These are phyloP conservation scores for Pygoscelis adeliae DNA, from an alignment of 2,113 vertebrate genomes.

Conservation along the genomic window DNA sequence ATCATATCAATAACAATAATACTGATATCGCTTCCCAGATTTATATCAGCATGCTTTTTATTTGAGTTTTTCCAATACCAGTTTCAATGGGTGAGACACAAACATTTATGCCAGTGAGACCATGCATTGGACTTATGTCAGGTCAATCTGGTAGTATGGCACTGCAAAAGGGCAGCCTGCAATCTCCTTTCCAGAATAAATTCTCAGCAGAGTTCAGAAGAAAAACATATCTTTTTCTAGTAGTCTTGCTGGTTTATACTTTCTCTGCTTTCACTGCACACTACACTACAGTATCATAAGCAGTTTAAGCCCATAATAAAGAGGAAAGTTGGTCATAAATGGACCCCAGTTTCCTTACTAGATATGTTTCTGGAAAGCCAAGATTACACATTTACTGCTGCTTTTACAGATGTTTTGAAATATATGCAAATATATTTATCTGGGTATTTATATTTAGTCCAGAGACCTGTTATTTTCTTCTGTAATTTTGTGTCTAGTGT, in stretches of 20 bases:
- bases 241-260: neutral
- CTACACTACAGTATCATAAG: neutral
- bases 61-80: neutral
- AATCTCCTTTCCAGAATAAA: neutral
- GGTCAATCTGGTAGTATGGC: neutral
- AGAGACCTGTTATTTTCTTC: neutral
- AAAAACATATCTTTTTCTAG: neutral
- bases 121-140: neutral
- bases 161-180: neutral
- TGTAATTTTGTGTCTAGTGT: neutral
- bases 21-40: neutral
- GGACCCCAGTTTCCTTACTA: neutral
- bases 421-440: neutral
- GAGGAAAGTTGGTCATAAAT: neutral
- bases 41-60: neutral
- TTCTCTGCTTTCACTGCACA: neutral
- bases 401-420: neutral
- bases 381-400: neutral
- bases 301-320: neutral
- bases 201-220: neutral
- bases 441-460: neutral
- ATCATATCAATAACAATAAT: rapidly evolving
- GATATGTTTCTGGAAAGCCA: neutral
- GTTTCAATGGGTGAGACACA: neutral
- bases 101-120: neutral